Conservation (phyloP, 2,888 invertebrate species). For the Bhutanitis thaidina region DNA sequence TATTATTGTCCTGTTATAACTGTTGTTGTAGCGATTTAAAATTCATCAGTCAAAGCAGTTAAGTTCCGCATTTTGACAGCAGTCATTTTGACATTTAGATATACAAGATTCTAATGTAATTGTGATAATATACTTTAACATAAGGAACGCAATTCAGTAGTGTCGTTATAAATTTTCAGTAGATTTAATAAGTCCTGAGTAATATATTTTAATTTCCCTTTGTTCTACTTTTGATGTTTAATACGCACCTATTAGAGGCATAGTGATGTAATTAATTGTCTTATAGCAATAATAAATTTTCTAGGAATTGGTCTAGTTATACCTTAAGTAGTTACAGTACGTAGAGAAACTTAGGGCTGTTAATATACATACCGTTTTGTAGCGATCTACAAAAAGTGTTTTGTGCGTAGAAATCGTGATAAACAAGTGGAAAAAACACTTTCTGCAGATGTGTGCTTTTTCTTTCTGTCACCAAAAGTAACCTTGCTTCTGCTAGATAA, state of each 20-base stretch:
- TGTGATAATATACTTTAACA: conserved; percentile 69
- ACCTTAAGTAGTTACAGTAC: neutral
- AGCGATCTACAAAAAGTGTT: too few species aligned
- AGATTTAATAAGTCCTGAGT: conserved; percentile 31
- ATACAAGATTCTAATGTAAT: conserved; percentile 73
- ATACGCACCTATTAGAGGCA: conserved; percentile 25
- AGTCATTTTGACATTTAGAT: conserved; percentile 32
- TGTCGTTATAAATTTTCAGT: conserved; percentile 37
- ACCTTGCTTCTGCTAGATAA: too few species aligned
- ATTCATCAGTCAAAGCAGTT: neutral
- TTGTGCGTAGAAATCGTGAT: too few species aligned
- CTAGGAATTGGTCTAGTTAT: conserved; percentile 16
- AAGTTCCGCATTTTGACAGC: conserved; percentile 21
- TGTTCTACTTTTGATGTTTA: conserved; percentile 46
- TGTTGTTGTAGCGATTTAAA: conserved; percentile 15
- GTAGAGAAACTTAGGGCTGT: neutral
- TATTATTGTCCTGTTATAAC: too few species aligned
- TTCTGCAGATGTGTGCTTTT: too few species aligned
- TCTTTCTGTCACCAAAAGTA: too few species aligned
- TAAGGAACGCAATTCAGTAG: conserved; percentile 49
- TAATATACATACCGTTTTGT: too few species aligned
- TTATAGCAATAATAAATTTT: conserved; percentile 33
- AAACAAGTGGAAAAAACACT: too few species aligned
- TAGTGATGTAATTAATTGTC: conserved; percentile 32
- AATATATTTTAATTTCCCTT: conserved; percentile 41